Evolutionary conservation across 1,140 invertebrate genomes (phyloP).

Genomic region (Diorhabda elongata): DNA sequence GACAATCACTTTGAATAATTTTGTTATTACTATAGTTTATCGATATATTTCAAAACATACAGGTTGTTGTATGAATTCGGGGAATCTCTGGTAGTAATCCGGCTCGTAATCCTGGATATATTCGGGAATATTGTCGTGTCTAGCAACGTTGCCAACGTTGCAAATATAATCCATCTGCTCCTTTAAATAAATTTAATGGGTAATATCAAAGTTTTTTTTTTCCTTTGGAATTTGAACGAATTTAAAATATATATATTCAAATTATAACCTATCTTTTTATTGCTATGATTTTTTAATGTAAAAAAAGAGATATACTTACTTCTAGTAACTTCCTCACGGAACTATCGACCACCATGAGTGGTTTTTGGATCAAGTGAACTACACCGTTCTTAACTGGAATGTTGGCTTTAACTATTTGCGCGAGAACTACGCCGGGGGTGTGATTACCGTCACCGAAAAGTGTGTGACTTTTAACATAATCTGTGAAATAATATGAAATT

Average conservation of each 20-base stretch:
- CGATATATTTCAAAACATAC: not conserved
- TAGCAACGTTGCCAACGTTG: conserved; percentile 35
- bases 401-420: conserved; percentile 84
- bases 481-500: conserved; percentile 50
- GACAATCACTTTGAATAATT: too few relatives aligned
- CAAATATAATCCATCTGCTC: conserved; percentile 41
- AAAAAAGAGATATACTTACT: conserved; percentile 53
- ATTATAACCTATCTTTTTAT: too few relatives aligned
- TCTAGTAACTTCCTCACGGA: conserved; percentile 79
- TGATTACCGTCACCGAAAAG: conserved; percentile 71
- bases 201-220: too few relatives aligned
- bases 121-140: conserved; percentile 23
- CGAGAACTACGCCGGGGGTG: conserved; percentile 73
- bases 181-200: conserved; percentile 15
- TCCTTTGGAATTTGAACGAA: too few relatives aligned
- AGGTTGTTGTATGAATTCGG: not conserved
- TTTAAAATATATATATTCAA: too few relatives aligned
- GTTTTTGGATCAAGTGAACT: conserved; percentile 84
- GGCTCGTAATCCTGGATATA: not conserved
- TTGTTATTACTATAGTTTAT: too few relatives aligned
- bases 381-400: conserved; percentile 91
- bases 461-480: conserved; percentile 84
- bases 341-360: conserved; percentile 84
- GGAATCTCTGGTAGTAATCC: not conserved
- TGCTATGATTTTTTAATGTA: not conserved